A percentile compares a stretch with the other conserved stretches of the same genome.
Conservation (phyloP, 1,140 invertebrate genomes). For the Hirudo medicinalis region DNA sequence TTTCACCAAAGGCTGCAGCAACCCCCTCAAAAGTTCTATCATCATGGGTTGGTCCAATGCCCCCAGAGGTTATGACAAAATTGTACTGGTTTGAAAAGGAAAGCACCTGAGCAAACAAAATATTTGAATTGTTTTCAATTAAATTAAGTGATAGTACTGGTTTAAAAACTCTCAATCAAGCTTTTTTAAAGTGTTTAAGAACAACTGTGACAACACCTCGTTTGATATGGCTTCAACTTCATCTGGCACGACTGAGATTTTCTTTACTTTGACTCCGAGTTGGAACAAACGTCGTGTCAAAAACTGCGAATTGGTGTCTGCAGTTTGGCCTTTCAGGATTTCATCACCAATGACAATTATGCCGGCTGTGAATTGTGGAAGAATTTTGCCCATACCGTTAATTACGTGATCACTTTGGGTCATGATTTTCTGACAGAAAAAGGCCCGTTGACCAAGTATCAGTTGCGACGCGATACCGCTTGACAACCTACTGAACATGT, state of each 20-base stretch:
- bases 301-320: conserved; percentile 60
- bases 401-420: background rate
- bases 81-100: conserved; percentile 50
- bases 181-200: too few relatives aligned
- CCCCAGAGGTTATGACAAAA: conserved; percentile 63
- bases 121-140: background rate
- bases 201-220: conserved; percentile 45
- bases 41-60: conserved; percentile 72
- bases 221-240: conserved; percentile 53
- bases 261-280: conserved; percentile 52
- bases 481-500: background rate
- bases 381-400: background rate
- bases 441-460: background rate
- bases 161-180: too few relatives aligned
- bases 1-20: conserved; percentile 55
- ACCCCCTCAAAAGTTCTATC: conserved; percentile 65
- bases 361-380: conserved; percentile 23
- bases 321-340: conserved; percentile 64
- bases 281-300: conserved; percentile 52
- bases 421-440: background rate
- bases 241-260: conserved; percentile 59
- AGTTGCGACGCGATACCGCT: background rate
- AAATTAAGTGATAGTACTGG: background rate
- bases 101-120: background rate
- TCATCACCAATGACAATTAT: conserved; percentile 66